These are phyloP conservation scores for Clytia hemisphaerica DNA, from an alignment of 30 jellyfish, hydroid and myxozoan genomes.

Conservation along the genomic window DNA sequence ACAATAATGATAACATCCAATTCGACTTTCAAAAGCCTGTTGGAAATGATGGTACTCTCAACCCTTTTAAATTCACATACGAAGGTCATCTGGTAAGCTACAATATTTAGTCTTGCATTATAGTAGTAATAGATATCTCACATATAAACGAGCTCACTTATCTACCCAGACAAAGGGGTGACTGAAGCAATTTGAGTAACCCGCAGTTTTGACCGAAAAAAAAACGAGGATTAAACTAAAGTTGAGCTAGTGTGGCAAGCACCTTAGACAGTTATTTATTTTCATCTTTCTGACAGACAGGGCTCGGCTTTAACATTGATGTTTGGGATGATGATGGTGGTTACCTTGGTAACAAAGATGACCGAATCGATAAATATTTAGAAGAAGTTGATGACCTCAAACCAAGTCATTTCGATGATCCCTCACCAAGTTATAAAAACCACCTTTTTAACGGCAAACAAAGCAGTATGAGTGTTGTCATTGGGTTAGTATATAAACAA, in stretches of 20 bases:
- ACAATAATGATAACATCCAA: slow-evolving; percentile 33
- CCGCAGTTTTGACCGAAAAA: not conserved
- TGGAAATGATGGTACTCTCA: slow-evolving; percentile 36
- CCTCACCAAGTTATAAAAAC: not conserved
- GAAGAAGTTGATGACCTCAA: too few species aligned
- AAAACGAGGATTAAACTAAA: not conserved
- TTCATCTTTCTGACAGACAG: slow-evolving; percentile 44
- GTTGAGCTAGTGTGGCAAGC: slow-evolving; percentile 2
- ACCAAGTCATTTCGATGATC: slow-evolving; percentile 36
- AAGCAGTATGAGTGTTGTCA: not conserved
- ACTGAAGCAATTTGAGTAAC: slow-evolving; percentile 4
- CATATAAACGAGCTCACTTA: too few species aligned
- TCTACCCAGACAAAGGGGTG: too few species aligned
- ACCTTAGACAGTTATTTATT: not conserved
- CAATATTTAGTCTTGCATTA: not conserved
- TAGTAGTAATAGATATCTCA: too few species aligned
- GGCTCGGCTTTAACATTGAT: slow-evolving; percentile 51
- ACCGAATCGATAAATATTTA: slow-evolving; percentile 42
- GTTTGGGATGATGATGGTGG: slow-evolving; percentile 86
- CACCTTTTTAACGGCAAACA: slow-evolving; percentile 3
- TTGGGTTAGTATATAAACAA: not conserved
- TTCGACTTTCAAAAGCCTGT: slow-evolving; percentile 50
- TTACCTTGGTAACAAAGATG: slow-evolving; percentile 65
- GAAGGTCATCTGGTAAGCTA: slow-evolving; percentile 30
- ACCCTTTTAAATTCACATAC: slow-evolving; percentile 32